Evolutionary conservation across 2,797 vertebrate species (phyloP), one percentile per base, ranked within the genome.

Genomic region (Oophaga sylvatica): DNA sequence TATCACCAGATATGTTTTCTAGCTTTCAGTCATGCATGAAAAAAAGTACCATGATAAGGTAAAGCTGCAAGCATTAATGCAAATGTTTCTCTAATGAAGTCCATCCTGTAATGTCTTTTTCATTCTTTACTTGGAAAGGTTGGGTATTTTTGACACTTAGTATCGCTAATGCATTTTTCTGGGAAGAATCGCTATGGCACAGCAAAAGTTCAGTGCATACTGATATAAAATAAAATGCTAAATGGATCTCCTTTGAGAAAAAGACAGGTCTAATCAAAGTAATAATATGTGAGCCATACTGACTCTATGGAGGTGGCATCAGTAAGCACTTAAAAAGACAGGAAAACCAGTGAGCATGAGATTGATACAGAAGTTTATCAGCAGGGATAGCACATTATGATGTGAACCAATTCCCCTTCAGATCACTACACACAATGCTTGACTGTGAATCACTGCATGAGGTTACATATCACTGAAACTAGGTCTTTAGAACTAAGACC

Each of bases 321-420:
- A 77, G 78, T 85, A 88, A 81, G 87, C 87, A 85, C 87, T 88
- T 88, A 77, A 81, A 82, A 89, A 86, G 84, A 89, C 87, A 82
- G 83, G 67, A 67, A 89, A 89, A 77, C 83, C 83, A 82, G 87
- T 82, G 87, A 89, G 87, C 84, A 56, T 88, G 87, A 89, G 87
- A 89, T 89, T 89, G 87, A 88, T 88, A 88, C 83, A 85, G 83
- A 88, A 77, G 87, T 89, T 86, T 89, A 67, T 82, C 87, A 86
- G 87, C 87, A 89, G 87, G 87, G 87, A 86, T 85, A 86, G 83
- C 79, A 85, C 87, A 89, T 89, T 89, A 86, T 89, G 63, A 86
- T 86, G 83, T 86, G 87, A 89, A 78, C 84, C 87, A 86, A 85
- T 86, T 85, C 71, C 80, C 78, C 48, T 89, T 41, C 83, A 89